Evolutionary conservation across 2,888 invertebrate genomes (phyloP).

Genomic region (Eupeodes luniger): DNA sequence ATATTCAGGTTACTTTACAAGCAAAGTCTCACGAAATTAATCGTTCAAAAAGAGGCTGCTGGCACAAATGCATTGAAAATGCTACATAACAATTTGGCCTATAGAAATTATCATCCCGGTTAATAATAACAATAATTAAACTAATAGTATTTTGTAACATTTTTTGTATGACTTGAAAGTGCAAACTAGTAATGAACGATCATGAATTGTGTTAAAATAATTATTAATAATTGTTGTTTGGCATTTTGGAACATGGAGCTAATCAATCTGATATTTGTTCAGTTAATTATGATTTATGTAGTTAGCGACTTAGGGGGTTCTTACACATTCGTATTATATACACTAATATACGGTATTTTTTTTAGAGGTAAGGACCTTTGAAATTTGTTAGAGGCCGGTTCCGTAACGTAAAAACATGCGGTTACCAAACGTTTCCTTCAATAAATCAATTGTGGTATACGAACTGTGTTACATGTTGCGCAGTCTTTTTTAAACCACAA

Average conservation of each 20-base stretch:
- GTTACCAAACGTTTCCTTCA: too few relatives aligned
- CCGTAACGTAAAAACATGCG: too few relatives aligned
- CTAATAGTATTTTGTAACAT: constrained; percentile 34
- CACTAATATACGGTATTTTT: too few relatives aligned
- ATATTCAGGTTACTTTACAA: constrained; percentile 55
- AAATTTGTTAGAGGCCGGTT: too few relatives aligned
- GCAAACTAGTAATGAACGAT: constrained; percentile 33
- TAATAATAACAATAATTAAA: constrained; percentile 18
- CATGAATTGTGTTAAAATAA: constrained; percentile 34
- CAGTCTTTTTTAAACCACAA: too few relatives aligned
- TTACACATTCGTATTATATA: too few relatives aligned
- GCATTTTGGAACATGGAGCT: not conserved
- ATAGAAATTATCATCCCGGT: not conserved
- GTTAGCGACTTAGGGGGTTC: too few relatives aligned
- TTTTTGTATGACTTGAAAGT: not conserved
- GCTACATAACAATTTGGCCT: not conserved
- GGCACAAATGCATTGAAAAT: not conserved
- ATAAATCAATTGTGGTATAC: too few relatives aligned
- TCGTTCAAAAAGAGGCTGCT: not conserved
- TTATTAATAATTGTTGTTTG: not conserved
- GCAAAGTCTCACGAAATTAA: constrained; percentile 35
- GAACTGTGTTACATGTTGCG: too few relatives aligned
- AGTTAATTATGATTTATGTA: not conserved
- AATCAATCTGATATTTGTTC: not conserved
- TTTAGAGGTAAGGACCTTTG: too few relatives aligned